A percentile compares a stretch with the other conserved stretches of the same genome.
These are phyloP conservation scores for Thelaira solivaga DNA, from an alignment of 2,888 invertebrate genomes.

Conservation along the genomic window DNA sequence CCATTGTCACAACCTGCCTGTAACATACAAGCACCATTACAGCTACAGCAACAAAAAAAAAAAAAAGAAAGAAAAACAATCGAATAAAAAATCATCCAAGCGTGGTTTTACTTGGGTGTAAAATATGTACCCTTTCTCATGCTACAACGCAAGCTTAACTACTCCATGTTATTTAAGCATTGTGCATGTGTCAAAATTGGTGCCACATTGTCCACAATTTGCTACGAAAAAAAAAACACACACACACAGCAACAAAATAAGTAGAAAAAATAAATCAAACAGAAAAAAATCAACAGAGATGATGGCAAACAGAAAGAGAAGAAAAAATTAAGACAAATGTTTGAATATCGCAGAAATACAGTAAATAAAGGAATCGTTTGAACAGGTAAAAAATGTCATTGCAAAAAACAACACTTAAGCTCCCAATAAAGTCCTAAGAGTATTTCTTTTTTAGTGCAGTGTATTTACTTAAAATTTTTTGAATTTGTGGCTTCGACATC, in stretches of 20 bases:
- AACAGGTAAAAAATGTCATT: constrained; percentile 53
- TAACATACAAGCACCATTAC: constrained; percentile 43
- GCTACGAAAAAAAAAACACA: constrained; percentile 14
- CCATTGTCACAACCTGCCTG: constrained; percentile 58
- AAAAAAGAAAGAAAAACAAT: constrained; percentile 1
- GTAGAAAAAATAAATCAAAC: constrained; percentile 20
- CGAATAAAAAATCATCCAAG: constrained; percentile 41
- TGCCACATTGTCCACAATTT: constrained; percentile 75
- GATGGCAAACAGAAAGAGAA: constrained; percentile 24
- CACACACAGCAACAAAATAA: no score
- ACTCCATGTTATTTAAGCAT: constrained; percentile 63
- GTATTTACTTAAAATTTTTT: background rate
- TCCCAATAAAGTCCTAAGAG: background rate
- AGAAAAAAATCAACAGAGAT: constrained; percentile 38
- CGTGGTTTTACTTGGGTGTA: constrained; percentile 28
- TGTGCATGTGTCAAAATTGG: constrained; percentile 76
- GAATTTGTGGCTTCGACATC: background rate
- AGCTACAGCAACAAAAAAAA: background rate
- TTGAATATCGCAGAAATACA: constrained; percentile 30
- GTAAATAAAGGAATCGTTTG: constrained; percentile 34
- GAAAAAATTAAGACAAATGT: constrained; percentile 49
- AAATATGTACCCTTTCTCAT: background rate
- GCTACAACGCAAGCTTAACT: constrained; percentile 35
- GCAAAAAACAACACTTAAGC: constrained; percentile 30
- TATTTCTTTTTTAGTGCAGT: background rate